Percentiles rank a stretch among this genome's conserved stretches.
Evolutionary conservation across 2,797 vertebrate genomes (phyloP).

Genomic region (Arctocebus calabarensis): DNA sequence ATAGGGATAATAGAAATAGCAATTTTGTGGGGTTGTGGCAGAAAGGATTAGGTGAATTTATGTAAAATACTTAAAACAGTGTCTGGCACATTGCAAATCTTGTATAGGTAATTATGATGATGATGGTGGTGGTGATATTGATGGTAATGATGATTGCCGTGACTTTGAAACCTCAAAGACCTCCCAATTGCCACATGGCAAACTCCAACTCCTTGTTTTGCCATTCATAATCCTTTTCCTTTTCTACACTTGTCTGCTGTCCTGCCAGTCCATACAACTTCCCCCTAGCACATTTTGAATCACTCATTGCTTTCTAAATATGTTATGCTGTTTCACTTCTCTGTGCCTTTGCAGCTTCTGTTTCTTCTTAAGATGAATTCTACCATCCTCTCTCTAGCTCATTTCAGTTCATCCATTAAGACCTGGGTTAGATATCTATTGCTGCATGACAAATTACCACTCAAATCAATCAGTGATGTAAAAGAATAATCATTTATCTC

Average conservation of each 20-base stretch:
- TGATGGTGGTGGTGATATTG: too few species aligned
- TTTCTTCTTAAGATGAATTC: slow-evolving; percentile 8
- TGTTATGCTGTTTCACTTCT: background rate
- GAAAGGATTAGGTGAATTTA: background rate
- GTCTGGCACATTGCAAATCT: background rate
- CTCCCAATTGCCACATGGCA: background rate
- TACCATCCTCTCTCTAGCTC: background rate
- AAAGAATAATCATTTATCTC: background rate
- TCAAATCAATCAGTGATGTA: background rate
- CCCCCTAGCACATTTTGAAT: background rate
- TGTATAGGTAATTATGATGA: background rate
- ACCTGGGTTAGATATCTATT: background rate
- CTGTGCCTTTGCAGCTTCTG: background rate
- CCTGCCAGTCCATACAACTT: background rate
- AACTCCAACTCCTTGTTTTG: background rate
- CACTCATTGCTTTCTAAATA: background rate
- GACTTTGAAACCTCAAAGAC: background rate
- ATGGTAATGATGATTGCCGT: background rate
- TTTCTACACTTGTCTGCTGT: background rate
- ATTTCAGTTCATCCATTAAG: background rate
- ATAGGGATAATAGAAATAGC: background rate
- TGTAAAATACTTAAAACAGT: background rate
- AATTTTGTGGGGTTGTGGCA: background rate
- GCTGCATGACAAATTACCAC: background rate
- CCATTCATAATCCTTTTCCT: background rate